Percentiles rank a stretch among this genome's conserved stretches.
Evolutionary conservation across 2,113 vertebrate genomes (phyloP).

Genomic region (Uropsilus gracilis): DNA sequence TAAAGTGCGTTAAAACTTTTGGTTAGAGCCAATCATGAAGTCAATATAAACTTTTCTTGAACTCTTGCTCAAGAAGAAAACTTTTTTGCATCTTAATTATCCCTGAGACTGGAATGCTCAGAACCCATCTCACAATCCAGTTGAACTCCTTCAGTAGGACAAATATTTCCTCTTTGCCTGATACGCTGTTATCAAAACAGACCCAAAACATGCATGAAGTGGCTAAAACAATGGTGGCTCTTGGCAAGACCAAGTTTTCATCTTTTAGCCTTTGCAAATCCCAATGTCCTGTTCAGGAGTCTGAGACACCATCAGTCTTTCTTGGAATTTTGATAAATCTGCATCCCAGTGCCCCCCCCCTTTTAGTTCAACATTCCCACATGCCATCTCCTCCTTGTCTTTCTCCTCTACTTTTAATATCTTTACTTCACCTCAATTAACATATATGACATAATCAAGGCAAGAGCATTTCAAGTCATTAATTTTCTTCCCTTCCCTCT

Average conservation of each 20-base stretch:
- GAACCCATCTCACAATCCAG: conserved; percentile 57
- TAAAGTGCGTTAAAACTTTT: conserved; percentile 45
- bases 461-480: conserved; percentile 65
- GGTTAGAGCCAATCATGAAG: conserved; percentile 59
- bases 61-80: conserved; percentile 68
- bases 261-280: conserved; percentile 30
- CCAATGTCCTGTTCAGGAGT: conserved; percentile 14
- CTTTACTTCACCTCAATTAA: conserved; percentile 27
- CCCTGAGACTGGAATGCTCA: conserved; percentile 40
- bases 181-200: conserved; percentile 66
- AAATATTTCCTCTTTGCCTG: conserved; percentile 50
- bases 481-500: conserved; percentile 61
- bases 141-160: conserved; percentile 41
- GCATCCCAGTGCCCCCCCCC: not conserved
- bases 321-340: conserved; percentile 21
- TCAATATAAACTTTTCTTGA: conserved; percentile 66
- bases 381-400: not conserved
- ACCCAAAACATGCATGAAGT: not conserved
- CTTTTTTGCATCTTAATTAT: conserved; percentile 62
- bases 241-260: conserved; percentile 39
- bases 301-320: conserved; percentile 41
- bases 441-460: conserved; percentile 41
- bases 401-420: not conserved
- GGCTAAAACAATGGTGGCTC: not conserved
- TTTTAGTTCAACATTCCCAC: not conserved